Percentiles rank a stretch among this genome's conserved stretches.
Evolutionary conservation across 2,888 invertebrate species (phyloP).

Genomic region (Phaedon cochleariae): DNA sequence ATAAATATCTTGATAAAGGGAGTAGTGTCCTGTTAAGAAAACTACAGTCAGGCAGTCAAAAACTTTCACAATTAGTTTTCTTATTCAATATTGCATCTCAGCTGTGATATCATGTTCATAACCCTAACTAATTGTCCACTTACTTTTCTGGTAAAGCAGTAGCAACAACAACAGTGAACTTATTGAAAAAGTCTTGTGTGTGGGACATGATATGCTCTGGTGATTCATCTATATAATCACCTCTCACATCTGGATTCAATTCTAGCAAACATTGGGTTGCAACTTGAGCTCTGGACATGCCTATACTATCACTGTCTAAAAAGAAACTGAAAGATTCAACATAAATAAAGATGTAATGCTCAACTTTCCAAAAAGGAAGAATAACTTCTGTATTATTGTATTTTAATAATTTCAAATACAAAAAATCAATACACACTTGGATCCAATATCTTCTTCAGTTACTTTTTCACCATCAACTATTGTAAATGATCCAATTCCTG

Average conservation of each 20-base stretch:
- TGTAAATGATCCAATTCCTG: slow-evolving; percentile 92
- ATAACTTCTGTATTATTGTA: too few species aligned
- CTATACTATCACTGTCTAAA: slow-evolving; percentile 81
- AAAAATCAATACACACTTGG: slow-evolving; percentile 81
- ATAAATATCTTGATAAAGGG: slow-evolving; percentile 79
- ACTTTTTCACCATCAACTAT: slow-evolving; percentile 91
- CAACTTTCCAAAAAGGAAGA: too few species aligned
- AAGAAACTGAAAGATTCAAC: slow-evolving; percentile 76
- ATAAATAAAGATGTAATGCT: neutral
- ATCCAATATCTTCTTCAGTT: slow-evolving; percentile 90
- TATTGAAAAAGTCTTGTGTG: slow-evolving; percentile 87
- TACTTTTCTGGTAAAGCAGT: slow-evolving; percentile 79
- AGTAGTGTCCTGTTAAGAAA: slow-evolving; percentile 69
- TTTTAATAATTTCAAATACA: too few species aligned
- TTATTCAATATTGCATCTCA: too few species aligned
- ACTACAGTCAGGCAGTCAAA: too few species aligned
- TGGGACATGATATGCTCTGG: slow-evolving; percentile 84
- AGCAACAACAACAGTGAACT: slow-evolving; percentile 87
- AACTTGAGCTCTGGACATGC: slow-evolving; percentile 84
- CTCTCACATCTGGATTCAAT: slow-evolving; percentile 91
- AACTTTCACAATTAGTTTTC: too few species aligned
- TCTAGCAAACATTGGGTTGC: slow-evolving; percentile 85
- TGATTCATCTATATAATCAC: slow-evolving; percentile 91
- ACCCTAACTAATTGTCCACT: slow-evolving; percentile 34
- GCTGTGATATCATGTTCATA: neutral